Conservation (phyloP, 2,797 vertebrate species). For the Psittacula echo region DNA sequence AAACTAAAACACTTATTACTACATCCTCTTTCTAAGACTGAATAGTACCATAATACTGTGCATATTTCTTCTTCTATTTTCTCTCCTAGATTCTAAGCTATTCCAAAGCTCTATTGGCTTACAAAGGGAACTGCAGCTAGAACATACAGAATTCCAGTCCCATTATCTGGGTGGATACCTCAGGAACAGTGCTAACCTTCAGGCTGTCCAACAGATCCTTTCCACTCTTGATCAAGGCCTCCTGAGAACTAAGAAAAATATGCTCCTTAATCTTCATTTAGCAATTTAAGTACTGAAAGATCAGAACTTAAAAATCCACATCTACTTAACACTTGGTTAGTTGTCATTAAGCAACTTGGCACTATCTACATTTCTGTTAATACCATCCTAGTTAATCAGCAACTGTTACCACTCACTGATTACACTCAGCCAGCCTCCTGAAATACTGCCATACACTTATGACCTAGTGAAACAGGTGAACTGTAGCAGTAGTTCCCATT, state of each 20-base stretch:
- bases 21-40: neutral
- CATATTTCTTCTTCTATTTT: neutral
- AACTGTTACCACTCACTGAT: conserved; percentile 11
- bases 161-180: neutral
- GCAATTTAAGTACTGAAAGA: conserved; percentile 18
- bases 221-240: neutral
- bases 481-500: neutral
- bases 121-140: neutral
- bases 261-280: conserved; percentile 26
- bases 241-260: neutral
- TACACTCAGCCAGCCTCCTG: neutral
- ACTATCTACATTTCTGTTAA: conserved; percentile 17
- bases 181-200: neutral
- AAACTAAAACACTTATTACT: conserved; percentile 18
- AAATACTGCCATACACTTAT: neutral
- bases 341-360: conserved; percentile 16
- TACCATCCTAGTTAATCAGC: conserved; percentile 35
- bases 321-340: conserved; percentile 62
- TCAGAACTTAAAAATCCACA: conserved; percentile 29
- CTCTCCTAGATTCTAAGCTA: neutral
- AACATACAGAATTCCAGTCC: neutral
- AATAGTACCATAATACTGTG: neutral
- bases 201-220: rapidly evolving
- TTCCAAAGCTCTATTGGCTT: neutral
- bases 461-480: neutral